Evolutionary conservation across 2,888 invertebrate species (phyloP).

Genomic region (Sceliomorpha sp.): DNA sequence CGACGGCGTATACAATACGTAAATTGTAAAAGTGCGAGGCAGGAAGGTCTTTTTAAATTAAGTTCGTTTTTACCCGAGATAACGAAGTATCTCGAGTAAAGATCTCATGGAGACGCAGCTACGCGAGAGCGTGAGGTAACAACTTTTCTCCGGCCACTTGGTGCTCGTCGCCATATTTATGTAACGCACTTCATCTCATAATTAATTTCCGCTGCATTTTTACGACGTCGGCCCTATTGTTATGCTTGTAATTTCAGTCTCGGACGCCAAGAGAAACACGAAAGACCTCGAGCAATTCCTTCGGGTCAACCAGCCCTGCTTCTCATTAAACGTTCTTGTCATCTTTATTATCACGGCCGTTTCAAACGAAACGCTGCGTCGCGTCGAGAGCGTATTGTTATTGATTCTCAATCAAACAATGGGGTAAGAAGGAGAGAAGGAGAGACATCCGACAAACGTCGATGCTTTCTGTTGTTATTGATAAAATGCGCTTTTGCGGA

Average conservation of each 20-base stretch:
- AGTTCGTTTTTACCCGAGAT: too few relatives aligned
- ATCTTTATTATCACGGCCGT: constrained; percentile 48
- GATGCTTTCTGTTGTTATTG: not conserved
- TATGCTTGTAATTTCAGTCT: constrained; percentile 34
- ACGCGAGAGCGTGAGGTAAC: too few relatives aligned
- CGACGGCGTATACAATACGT: too few relatives aligned
- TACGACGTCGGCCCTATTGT: constrained; percentile 44
- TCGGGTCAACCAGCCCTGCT: constrained; percentile 9
- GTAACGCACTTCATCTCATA: constrained; percentile 34
- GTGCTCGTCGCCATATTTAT: too few relatives aligned
- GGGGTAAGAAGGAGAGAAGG: too few relatives aligned
- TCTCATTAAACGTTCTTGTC: constrained; percentile 44
- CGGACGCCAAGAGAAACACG: constrained; percentile 38
- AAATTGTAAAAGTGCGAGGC: too few relatives aligned
- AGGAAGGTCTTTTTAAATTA: too few relatives aligned
- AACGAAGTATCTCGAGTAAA: too few relatives aligned
- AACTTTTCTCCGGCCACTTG: too few relatives aligned
- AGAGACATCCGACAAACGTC: not conserved
- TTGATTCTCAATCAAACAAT: not conserved
- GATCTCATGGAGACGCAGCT: too few relatives aligned
- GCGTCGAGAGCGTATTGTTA: not conserved
- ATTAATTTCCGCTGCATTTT: constrained; percentile 54
- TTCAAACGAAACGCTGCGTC: constrained; percentile 41
- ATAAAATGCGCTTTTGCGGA: not conserved
- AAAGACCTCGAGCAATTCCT: constrained; percentile 4